Evolutionary conservation across 2,113 vertebrate species (phyloP).

Genomic region (Propithecus coquereli): DNA sequence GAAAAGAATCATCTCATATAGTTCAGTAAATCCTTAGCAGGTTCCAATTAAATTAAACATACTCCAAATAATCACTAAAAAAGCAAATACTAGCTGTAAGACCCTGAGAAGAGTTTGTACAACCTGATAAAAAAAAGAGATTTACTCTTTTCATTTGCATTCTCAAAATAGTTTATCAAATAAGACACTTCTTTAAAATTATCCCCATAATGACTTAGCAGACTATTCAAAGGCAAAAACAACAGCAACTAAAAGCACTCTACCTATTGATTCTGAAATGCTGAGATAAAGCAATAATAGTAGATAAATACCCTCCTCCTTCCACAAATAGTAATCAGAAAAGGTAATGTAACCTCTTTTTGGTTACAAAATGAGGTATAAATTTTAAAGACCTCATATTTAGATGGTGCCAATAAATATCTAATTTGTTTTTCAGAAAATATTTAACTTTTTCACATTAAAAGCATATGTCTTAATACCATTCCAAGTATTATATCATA

Average conservation of each 20-base stretch:
- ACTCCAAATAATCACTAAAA: neutral
- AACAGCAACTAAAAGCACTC: neutral
- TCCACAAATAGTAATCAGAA: neutral
- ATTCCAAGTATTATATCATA: neutral
- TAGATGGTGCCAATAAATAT: neutral
- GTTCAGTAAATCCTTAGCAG: neutral
- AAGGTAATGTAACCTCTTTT: neutral
- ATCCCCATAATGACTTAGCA: neutral
- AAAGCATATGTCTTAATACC: neutral
- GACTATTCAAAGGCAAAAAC: constrained; percentile 15
- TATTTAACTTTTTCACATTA: constrained; percentile 23
- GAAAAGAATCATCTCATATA: neutral
- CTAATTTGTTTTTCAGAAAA: constrained; percentile 25
- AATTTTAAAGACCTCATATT: neutral
- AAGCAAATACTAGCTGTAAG: neutral
- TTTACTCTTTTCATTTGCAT: neutral
- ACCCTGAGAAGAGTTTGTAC: neutral
- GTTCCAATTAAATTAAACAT: neutral
- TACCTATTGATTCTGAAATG: neutral
- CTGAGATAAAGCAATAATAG: neutral
- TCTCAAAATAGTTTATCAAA: constrained; percentile 42
- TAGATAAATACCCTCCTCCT: neutral
- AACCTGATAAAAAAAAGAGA: constrained; percentile 12
- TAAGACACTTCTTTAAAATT: constrained; percentile 7
- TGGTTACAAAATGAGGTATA: neutral